Conservation (phyloP, 2,797 vertebrate species). For the Poeciliopsis infans region DNA sequence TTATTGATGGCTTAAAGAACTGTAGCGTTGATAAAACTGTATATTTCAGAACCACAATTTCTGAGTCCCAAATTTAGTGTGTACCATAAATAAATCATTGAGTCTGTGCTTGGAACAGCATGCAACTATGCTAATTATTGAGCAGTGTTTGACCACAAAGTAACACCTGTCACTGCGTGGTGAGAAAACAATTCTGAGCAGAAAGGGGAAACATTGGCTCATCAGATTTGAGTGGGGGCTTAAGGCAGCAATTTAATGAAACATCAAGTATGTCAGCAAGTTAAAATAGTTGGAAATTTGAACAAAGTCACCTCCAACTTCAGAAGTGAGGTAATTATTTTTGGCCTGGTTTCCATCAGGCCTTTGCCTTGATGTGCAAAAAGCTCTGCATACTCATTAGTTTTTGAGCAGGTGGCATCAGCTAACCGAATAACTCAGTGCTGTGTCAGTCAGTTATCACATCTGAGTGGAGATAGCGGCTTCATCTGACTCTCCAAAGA, state of each 20-base stretch:
- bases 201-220: conserved; percentile 17
- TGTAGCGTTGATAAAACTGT: not conserved
- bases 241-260: conserved; percentile 58
- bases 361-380: conserved; percentile 52
- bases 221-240: conserved; percentile 37
- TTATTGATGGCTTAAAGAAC: not conserved
- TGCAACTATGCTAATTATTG: conserved; percentile 3
- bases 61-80: conserved; percentile 9
- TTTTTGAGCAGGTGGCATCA: conserved; percentile 76
- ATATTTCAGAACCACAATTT: not conserved
- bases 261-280: conserved; percentile 53
- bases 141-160: conserved; percentile 25
- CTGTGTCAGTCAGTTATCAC: conserved; percentile 61
- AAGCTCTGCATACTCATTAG: conserved; percentile 70
- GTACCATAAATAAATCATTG: conserved; percentile 8
- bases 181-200: conserved; percentile 39
- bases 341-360: conserved; percentile 56
- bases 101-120: conserved; percentile 5
- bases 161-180: conserved; percentile 23
- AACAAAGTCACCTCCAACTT: conserved; percentile 48
- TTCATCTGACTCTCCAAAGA: conserved; percentile 40
- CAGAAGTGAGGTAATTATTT: conserved; percentile 50
- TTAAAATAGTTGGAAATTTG: conserved; percentile 46
- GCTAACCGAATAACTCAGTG: conserved; percentile 69
- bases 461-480: conserved; percentile 45